phyloP scores from a whole-genome alignment of 2,797 vertebrate species.

The Synanceia verrucosa region DNA sequence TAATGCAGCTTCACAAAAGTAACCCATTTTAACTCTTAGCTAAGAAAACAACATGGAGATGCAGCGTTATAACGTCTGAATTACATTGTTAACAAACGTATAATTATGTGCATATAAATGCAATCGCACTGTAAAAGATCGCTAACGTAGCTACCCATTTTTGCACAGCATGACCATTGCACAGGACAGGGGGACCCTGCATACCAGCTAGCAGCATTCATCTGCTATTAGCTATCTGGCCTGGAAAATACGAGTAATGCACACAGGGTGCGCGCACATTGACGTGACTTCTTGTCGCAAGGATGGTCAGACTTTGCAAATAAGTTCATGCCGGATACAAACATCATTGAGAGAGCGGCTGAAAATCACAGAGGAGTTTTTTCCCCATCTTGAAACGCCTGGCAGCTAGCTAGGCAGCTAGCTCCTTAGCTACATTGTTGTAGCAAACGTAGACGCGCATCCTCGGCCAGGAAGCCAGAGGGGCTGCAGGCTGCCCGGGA shows the following conservation, averaged over 20 bases:
- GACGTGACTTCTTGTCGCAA: neutral
- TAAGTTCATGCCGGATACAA: slow-evolving; percentile 13
- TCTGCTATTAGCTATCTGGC: slow-evolving; percentile 76
- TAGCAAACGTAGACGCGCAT: slow-evolving; percentile 83
- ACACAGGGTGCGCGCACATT: slow-evolving; percentile 40
- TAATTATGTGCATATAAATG: slow-evolving; percentile 63
- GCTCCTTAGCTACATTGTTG: slow-evolving; percentile 82
- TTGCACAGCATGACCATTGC: slow-evolving; percentile 80
- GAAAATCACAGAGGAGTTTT: slow-evolving; percentile 34
- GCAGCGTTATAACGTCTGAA: slow-evolving; percentile 1
- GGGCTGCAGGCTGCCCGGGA: slow-evolving; percentile 78
- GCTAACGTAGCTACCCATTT: slow-evolving; percentile 76
- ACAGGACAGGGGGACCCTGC: slow-evolving; percentile 80
- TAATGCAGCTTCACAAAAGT: slow-evolving; percentile 62
- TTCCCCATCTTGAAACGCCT: slow-evolving; percentile 62
- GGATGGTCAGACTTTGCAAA: slow-evolving; percentile 42
- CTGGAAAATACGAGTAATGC: slow-evolving; percentile 75
- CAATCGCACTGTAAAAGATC: slow-evolving; percentile 72
- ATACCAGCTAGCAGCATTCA: slow-evolving; percentile 82
- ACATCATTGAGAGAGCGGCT: slow-evolving; percentile 2
- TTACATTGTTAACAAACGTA: neutral
- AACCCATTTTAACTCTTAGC: slow-evolving; percentile 34
- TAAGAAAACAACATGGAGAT: slow-evolving; percentile 9
- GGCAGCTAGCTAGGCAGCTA: slow-evolving; percentile 72
- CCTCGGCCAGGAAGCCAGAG: slow-evolving; percentile 81